These are phyloP conservation scores for Cossypha niveicapilla DNA, from an alignment of 2,797 vertebrate species.

Conservation along the genomic window DNA sequence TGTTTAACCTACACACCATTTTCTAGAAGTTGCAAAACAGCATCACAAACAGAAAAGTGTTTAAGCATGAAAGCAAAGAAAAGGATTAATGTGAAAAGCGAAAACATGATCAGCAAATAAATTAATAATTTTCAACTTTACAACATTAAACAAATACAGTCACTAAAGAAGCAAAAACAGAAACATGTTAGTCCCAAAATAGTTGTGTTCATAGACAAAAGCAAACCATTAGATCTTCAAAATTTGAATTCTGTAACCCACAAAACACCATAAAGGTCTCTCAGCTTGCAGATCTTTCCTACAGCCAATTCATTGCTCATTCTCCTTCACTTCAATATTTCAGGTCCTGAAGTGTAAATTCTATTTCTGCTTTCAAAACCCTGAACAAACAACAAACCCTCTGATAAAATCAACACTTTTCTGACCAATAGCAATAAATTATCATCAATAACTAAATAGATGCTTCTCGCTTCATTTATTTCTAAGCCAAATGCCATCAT, in stretches of 20 bases:
- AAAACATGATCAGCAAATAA: background rate
- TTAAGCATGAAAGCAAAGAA: background rate
- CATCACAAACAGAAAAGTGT: background rate
- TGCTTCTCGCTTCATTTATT: conserved; percentile 78
- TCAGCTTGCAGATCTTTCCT: background rate
- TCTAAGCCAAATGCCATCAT: conserved; percentile 74
- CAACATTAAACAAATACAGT: background rate
- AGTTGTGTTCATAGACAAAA: background rate
- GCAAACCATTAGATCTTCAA: background rate
- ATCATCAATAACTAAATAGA: conserved; percentile 74
- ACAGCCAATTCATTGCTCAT: background rate
- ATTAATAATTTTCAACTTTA: background rate
- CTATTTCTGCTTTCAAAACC: conserved; percentile 73
- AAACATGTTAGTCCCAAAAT: background rate
- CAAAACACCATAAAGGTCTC: background rate
- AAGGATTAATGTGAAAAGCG: background rate
- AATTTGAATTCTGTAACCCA: background rate
- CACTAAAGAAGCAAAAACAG: background rate
- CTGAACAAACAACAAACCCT: conserved; percentile 73
- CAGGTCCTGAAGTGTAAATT: conserved; percentile 70
- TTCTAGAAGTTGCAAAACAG: background rate
- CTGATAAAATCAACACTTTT: conserved; percentile 81
- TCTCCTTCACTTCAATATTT: background rate
- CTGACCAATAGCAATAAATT: conserved; percentile 80
- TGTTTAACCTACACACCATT: background rate